phyloP scores from a whole-genome alignment of 1,140 invertebrate genomes.

The Atta cephalotes region DNA sequence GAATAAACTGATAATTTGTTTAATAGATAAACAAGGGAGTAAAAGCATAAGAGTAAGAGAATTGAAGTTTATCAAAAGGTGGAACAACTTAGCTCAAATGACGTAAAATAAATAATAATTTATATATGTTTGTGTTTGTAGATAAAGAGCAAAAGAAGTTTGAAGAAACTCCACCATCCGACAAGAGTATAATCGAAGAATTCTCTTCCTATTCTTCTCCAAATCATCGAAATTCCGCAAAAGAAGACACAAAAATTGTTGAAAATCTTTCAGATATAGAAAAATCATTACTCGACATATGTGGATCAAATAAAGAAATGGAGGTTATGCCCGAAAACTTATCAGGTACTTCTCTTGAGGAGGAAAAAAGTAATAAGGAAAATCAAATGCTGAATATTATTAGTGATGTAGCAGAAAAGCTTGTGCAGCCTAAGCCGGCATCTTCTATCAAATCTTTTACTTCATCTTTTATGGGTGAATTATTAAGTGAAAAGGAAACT shows the following conservation, averaged over 20 bases:
- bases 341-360: constrained; percentile 45
- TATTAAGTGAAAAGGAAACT: constrained; percentile 47
- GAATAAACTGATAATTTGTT: too few species aligned
- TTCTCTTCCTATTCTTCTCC: neutral
- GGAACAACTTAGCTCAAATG: neutral
- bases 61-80: too few species aligned
- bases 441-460: neutral
- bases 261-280: neutral
- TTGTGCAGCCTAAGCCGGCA: neutral
- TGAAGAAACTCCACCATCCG: neutral
- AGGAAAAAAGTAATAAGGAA: constrained; percentile 69
- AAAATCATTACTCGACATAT: neutral
- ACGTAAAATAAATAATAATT: constrained; percentile 3
- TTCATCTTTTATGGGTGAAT: constrained; percentile 13
- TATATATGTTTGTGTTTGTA: constrained; percentile 47
- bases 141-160: constrained; percentile 36
- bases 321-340: constrained; percentile 44
- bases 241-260: neutral
- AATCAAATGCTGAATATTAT: constrained; percentile 61
- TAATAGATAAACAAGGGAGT: too few species aligned
- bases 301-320: constrained; percentile 45
- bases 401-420: constrained; percentile 18
- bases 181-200: neutral
- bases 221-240: neutral
- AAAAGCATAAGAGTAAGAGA: too few species aligned